These are phyloP conservation scores for Orchestes rusci DNA, from an alignment of 2,888 invertebrate genomes.

Conservation along the genomic window DNA sequence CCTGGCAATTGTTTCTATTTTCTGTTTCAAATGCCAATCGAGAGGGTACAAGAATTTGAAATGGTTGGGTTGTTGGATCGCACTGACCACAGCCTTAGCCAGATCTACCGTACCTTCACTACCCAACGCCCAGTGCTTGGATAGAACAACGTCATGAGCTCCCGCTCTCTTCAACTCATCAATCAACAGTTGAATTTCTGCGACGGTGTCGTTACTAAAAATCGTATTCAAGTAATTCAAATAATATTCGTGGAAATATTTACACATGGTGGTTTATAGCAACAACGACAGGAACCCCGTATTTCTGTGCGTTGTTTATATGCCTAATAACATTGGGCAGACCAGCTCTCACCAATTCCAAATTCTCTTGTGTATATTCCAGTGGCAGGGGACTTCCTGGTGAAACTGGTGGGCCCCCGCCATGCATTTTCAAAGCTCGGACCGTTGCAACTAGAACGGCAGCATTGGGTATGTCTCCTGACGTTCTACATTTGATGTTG, in stretches of 20 bases:
- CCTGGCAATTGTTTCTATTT: conserved; percentile 79
- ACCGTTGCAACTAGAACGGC: conserved; percentile 90
- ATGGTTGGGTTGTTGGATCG: conserved; percentile 56
- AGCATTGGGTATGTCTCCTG: conserved; percentile 77
- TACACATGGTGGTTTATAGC: conserved; percentile 87
- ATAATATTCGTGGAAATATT: too few relatives aligned
- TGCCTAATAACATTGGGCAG: conserved; percentile 87
- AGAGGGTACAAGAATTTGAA: conserved; percentile 68
- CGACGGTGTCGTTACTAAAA: conserved; percentile 72
- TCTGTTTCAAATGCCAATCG: conserved; percentile 67
- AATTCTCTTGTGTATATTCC: conserved; percentile 81
- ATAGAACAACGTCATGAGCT: conserved; percentile 80
- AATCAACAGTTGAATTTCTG: conserved; percentile 75
- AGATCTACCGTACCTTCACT: conserved; percentile 81
- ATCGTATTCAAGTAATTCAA: too few relatives aligned
- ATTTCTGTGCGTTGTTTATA: conserved; percentile 83
- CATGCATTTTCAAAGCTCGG: conserved; percentile 97
- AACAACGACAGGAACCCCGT: conserved; percentile 89
- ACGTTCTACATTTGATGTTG: conserved; percentile 91
- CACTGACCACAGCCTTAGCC: conserved; percentile 79
- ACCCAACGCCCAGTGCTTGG: conserved; percentile 85
- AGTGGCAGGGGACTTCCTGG: conserved; percentile 77
- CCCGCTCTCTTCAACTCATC: conserved; percentile 67
- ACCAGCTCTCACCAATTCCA: conserved; percentile 79
- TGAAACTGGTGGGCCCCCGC: conserved; percentile 86